A percentile compares a stretch with the other conserved stretches of the same genome.
Conservation (phyloP, 2,797 vertebrate species). For the Babyrousa celebensis region DNA sequence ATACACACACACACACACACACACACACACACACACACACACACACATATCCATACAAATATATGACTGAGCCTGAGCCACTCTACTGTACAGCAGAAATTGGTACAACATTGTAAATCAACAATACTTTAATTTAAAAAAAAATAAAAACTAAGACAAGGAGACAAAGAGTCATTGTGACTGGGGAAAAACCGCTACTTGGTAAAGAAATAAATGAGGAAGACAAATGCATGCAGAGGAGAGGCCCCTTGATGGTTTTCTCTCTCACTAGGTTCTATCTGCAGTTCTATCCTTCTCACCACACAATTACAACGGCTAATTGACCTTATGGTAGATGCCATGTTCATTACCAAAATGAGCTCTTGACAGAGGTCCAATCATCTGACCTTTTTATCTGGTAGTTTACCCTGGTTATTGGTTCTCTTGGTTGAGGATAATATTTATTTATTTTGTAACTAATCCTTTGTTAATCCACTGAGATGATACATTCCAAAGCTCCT, state of each 20-base stretch:
- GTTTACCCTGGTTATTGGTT: not conserved
- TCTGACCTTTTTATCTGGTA: not conserved
- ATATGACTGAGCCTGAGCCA: too few species aligned
- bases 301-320: not conserved
- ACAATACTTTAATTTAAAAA: too few species aligned
- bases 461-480: not conserved
- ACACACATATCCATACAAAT: too few species aligned
- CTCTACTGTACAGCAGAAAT: too few species aligned
- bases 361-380: not conserved
- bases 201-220: not conserved
- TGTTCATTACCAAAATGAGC: not conserved
- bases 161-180: not conserved
- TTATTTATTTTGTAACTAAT: constrained; percentile 5
- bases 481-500: not conserved
- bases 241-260: fast-evolving
- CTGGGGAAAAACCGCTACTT: not conserved
- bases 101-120: too few species aligned
- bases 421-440: not conserved
- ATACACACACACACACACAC: not conserved
- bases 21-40: too few species aligned
- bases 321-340: not conserved
- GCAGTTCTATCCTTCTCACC: not conserved
- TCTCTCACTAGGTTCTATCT: not conserved
- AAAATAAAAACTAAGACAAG: not conserved
- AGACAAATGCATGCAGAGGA: fast-evolving